Percentiles rank a stretch among this genome's conserved stretches.
phyloP scores from a whole-genome alignment of 1,140 invertebrate genomes.

The Meloidogyne floridensis region DNA sequence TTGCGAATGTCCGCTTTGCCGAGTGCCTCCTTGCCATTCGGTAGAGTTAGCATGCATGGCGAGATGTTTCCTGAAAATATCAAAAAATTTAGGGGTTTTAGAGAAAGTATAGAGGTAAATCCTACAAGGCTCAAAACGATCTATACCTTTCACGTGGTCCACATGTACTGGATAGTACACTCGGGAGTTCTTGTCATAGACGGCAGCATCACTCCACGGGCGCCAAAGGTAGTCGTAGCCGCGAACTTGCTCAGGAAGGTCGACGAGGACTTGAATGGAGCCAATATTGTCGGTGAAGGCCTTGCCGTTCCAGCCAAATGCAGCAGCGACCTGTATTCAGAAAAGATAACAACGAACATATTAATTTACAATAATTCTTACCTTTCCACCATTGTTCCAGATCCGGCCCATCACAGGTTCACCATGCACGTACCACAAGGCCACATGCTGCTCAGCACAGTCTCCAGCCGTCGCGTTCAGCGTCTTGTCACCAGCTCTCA shows the following conservation, averaged over 20 bases:
- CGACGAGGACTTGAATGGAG: conserved; percentile 50
- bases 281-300: conserved; percentile 51
- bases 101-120: neutral
- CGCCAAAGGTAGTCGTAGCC: conserved; percentile 58
- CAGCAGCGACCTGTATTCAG: conserved; percentile 33
- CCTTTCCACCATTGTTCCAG: conserved; percentile 53
- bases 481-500: conserved; percentile 44
- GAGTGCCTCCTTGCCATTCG: conserved; percentile 50
- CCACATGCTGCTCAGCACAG: conserved; percentile 53
- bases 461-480: conserved; percentile 49
- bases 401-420: conserved; percentile 57
- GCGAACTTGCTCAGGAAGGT: conserved; percentile 51
- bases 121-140: too few species aligned
- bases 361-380: neutral
- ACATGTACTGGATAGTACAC: conserved; percentile 55
- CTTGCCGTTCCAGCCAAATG: conserved; percentile 40
- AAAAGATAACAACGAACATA: too few species aligned
- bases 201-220: conserved; percentile 49
- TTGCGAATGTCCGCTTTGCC: conserved; percentile 55
- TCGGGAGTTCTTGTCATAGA: conserved; percentile 40
- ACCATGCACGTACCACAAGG: conserved; percentile 54
- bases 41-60: conserved; percentile 41
- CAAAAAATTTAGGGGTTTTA: neutral
- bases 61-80: conserved; percentile 45
- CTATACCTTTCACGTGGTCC: conserved; percentile 38